A percentile compares a stretch with the other conserved stretches of the same genome.
phyloP scores from a whole-genome alignment of 2,113 vertebrate genomes.

The Pyrgilauda ruficollis region DNA sequence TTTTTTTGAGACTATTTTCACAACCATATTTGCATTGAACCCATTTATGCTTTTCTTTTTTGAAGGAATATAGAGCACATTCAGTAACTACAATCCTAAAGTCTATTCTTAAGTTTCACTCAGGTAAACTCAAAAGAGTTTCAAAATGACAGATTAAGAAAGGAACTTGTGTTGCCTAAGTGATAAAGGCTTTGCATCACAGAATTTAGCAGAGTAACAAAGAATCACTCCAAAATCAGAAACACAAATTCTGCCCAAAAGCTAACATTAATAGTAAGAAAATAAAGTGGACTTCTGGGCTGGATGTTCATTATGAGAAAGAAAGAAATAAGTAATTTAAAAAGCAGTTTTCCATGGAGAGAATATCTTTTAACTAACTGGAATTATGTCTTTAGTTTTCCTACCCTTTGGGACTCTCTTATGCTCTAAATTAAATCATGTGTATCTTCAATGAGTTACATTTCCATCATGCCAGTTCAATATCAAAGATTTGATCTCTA shows the following conservation, averaged over 20 bases:
- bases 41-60: not conserved
- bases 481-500: not conserved
- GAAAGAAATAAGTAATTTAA: not conserved
- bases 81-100: not conserved
- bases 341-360: not conserved
- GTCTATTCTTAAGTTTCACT: not conserved
- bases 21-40: not conserved
- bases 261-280: not conserved
- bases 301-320: not conserved
- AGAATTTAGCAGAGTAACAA: not conserved
- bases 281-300: not conserved
- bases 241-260: not conserved
- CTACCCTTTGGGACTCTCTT: not conserved
- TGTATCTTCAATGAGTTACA: not conserved
- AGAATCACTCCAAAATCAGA: not conserved
- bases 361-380: not conserved
- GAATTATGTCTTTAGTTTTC: not conserved
- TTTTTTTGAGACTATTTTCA: not conserved
- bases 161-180: not conserved
- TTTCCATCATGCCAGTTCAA: not conserved
- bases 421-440: not conserved
- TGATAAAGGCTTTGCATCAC: not conserved
- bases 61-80: not conserved
- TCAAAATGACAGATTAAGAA: not conserved
- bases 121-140: not conserved